Evolutionary conservation across 2,888 invertebrate genomes (phyloP).

Genomic region (Agonopterix heracliana): DNA sequence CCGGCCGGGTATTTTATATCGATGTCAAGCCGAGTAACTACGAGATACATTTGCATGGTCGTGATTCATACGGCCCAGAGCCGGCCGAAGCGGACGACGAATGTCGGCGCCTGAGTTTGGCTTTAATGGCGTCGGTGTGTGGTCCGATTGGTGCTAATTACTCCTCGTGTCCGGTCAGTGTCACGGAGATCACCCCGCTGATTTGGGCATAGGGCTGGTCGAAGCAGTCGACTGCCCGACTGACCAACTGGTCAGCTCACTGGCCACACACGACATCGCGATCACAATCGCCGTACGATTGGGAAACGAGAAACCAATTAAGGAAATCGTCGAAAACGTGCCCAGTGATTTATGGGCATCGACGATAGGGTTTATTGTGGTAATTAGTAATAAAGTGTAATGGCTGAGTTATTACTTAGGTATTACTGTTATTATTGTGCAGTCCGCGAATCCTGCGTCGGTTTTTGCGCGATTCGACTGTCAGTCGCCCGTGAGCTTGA

Average conservation of each 20-base stretch:
- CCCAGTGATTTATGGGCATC: conserved; percentile 48
- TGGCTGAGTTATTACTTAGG: conserved; percentile 3
- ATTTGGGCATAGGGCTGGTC: conserved; percentile 41
- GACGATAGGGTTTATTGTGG: conserved; percentile 40
- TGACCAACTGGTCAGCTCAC: conserved; percentile 7
- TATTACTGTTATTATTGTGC: conserved; percentile 6
- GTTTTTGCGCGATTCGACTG: conserved; percentile 1
- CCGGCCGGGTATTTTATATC: conserved; percentile 13
- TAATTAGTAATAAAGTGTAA: conserved; percentile 38
- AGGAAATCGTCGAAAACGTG: conserved; percentile 53
- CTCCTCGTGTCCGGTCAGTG: conserved; percentile 37
- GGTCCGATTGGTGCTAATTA: conserved; percentile 49
- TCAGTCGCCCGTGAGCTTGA: neutral
- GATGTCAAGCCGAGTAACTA: neutral
- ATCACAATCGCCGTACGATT: conserved; percentile 46
- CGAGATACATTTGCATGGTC: conserved; percentile 10
- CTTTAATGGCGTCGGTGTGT: conserved; percentile 33
- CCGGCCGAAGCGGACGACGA: conserved; percentile 36
- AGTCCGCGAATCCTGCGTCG: neutral
- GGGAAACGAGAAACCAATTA: conserved; percentile 56
- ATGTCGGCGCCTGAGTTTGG: conserved; percentile 36
- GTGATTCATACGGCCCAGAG: conserved; percentile 52
- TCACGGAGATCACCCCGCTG: conserved; percentile 49
- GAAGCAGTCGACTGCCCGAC: neutral
- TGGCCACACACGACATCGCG: conserved; percentile 33